Conservation (phyloP, 2,888 invertebrate species). For the Hoplodrina blanda region DNA sequence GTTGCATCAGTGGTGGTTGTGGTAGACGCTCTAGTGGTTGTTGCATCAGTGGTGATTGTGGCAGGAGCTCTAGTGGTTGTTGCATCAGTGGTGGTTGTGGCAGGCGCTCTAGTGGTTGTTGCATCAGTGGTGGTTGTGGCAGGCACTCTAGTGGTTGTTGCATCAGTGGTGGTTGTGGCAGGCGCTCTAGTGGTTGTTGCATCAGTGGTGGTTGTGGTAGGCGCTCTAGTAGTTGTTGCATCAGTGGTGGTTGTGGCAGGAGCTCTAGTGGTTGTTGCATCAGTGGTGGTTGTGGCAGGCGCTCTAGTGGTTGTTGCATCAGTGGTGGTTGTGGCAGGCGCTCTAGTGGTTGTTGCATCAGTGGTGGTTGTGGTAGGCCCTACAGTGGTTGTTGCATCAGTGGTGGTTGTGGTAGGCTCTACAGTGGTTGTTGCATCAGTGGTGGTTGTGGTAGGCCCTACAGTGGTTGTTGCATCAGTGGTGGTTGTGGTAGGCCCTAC, state of each 20-base stretch:
- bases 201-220: background rate
- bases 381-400: background rate
- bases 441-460: background rate
- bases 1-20: background rate
- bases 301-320: background rate
- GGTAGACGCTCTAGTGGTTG: background rate
- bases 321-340: background rate
- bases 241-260: background rate
- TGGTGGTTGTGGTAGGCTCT: background rate
- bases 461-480: background rate
- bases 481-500: background rate
- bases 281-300: background rate
- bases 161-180: background rate
- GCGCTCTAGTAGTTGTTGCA: background rate
- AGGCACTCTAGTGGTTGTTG: background rate
- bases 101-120: background rate
- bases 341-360: background rate
- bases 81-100: background rate
- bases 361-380: background rate
- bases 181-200: background rate
- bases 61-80: background rate
- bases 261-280: background rate
- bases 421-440: background rate
- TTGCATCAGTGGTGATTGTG: background rate
- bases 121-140: background rate